Percentiles rank a stretch among this genome's conserved stretches.
These are phyloP conservation scores for Oryzias woworae DNA, from an alignment of 2,113 vertebrate genomes.

Conservation along the genomic window DNA sequence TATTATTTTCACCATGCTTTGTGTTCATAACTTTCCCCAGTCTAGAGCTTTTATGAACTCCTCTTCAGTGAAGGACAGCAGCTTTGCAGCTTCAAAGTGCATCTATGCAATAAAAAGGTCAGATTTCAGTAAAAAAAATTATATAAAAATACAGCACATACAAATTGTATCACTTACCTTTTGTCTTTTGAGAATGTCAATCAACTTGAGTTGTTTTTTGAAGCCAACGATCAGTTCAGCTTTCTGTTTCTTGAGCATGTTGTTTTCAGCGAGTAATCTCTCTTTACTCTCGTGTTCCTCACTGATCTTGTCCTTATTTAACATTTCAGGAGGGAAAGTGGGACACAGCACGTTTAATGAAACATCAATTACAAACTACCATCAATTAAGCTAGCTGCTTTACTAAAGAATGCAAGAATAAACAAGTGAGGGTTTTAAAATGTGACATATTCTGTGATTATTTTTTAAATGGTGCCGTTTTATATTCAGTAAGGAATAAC, in stretches of 20 bases:
- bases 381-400: no score
- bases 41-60: slow-evolving; percentile 95
- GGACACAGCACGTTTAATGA: no score
- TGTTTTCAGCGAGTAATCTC: slow-evolving; percentile 87
- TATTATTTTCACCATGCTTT: neutral
- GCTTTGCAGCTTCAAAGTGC: slow-evolving; percentile 94
- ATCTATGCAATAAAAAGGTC: slow-evolving; percentile 75
- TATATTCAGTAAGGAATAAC: no score
- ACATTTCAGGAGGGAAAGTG: slow-evolving; percentile 5
- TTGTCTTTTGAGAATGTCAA: slow-evolving; percentile 94
- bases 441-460: no score
- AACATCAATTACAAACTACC: no score
- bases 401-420: no score
- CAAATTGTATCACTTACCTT: slow-evolving; percentile 77
- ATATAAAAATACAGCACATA: neutral
- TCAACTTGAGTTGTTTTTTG: slow-evolving; percentile 94
- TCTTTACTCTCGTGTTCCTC: slow-evolving; percentile 87
- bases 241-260: slow-evolving; percentile 92
- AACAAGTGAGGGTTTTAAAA: no score
- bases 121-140: neutral
- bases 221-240: slow-evolving; percentile 88
- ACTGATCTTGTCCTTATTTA: slow-evolving; percentile 79
- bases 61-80: slow-evolving; percentile 95
- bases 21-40: slow-evolving; percentile 81
- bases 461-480: no score